These are phyloP conservation scores for Perodicticus potto DNA, from an alignment of 2,797 vertebrate genomes.

Conservation along the genomic window DNA sequence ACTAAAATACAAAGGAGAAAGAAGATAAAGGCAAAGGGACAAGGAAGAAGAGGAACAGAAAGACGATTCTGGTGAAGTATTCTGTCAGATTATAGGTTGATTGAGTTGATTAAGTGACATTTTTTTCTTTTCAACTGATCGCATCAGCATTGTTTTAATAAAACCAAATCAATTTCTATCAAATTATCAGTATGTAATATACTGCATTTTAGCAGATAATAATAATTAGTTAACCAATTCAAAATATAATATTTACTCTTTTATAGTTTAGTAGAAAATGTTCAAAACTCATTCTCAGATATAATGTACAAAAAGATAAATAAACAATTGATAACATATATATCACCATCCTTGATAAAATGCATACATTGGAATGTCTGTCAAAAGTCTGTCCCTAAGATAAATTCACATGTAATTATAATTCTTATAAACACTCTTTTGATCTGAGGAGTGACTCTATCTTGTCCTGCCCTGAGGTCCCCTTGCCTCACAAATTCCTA, in stretches of 20 bases:
- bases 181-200: background rate
- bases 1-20: background rate
- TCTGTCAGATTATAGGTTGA: background rate
- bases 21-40: fast-evolving
- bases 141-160: background rate
- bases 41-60: background rate
- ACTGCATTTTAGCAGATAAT: background rate
- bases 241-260: background rate
- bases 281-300: background rate
- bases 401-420: constrained; percentile 19
- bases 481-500: background rate
- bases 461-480: background rate
- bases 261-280: background rate
- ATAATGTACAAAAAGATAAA: background rate
- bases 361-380: background rate
- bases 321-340: background rate
- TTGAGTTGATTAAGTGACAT: background rate
- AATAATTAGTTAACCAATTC: background rate
- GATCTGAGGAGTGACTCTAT: background rate
- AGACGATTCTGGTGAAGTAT: background rate
- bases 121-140: background rate
- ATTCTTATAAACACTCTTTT: background rate
- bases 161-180: background rate
- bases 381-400: background rate
- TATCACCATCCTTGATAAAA: background rate